Evolutionary conservation across 1,140 invertebrate genomes (phyloP).

Genomic region (Drosophila hydei): DNA sequence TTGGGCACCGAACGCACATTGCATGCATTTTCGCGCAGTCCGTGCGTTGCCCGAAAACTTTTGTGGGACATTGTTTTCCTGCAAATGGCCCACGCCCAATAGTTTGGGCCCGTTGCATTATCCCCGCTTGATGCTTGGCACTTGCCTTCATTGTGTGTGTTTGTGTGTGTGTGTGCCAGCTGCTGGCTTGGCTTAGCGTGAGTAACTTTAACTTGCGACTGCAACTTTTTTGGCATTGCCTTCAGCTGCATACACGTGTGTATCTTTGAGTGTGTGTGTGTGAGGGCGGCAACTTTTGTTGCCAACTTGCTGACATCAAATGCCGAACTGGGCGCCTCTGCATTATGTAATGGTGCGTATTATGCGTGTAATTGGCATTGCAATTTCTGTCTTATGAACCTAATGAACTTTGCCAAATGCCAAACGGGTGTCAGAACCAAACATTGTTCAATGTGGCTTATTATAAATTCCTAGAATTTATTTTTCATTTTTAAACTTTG

Average conservation of each 20-base stretch:
- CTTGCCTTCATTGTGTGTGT: constrained; percentile 31
- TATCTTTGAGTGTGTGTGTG: not conserved
- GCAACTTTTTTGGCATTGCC: constrained; percentile 33
- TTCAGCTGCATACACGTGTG: not conserved
- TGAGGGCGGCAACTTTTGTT: constrained; percentile 34
- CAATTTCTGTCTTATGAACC: constrained; percentile 64
- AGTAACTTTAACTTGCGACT: constrained; percentile 66
- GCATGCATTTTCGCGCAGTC: constrained; percentile 56
- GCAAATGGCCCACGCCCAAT: constrained; percentile 70
- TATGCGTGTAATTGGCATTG: constrained; percentile 73
- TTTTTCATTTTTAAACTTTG: not conserved
- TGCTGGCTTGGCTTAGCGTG: constrained; percentile 59
- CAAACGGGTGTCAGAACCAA: constrained; percentile 11
- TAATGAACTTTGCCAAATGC: constrained; percentile 28
- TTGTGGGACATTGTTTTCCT: constrained; percentile 74
- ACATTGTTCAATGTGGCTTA: not conserved
- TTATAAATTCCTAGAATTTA: constrained; percentile 15
- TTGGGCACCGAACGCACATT: constrained; percentile 53
- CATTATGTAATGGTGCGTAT: constrained; percentile 70
- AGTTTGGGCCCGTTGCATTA: constrained; percentile 29
- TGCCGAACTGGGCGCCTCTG: constrained; percentile 20
- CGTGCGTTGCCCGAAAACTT: constrained; percentile 46
- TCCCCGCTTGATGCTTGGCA: constrained; percentile 30
- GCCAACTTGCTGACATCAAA: constrained; percentile 33
- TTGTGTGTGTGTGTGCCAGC: constrained; percentile 8